phyloP scores from a whole-genome alignment of 2,797 vertebrate species.

The Esox lucius region DNA sequence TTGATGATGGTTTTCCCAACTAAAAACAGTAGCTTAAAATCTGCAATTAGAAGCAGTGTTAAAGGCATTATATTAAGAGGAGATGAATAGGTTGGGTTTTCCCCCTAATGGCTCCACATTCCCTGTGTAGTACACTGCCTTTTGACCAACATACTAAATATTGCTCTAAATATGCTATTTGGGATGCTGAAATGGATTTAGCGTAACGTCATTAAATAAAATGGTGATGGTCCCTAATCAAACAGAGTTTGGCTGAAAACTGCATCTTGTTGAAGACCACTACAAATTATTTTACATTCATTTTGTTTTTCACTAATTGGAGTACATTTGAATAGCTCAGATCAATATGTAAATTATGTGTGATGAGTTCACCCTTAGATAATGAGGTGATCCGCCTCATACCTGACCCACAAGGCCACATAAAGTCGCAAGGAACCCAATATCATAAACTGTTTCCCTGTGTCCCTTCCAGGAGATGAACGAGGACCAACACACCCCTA shows the following conservation, averaged over 20 bases:
- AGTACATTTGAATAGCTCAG: neutral
- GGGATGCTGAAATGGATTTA: conserved; percentile 54
- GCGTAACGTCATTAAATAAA: neutral
- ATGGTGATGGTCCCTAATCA: neutral
- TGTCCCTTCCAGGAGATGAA: conserved; percentile 88
- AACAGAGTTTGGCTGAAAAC: no score
- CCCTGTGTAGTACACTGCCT: neutral
- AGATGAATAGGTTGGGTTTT: neutral
- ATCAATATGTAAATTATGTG: neutral
- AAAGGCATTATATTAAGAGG: conserved; percentile 24
- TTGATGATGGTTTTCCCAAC: conserved; percentile 58
- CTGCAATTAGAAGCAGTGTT: conserved; percentile 44
- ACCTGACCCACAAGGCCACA: neutral
- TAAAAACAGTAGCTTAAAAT: conserved; percentile 44
- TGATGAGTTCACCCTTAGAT: neutral
- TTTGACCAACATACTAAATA: neutral
- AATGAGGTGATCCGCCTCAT: neutral
- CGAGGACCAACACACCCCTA: conserved; percentile 98
- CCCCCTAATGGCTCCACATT: neutral
- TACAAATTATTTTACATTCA: neutral
- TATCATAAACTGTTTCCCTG: neutral
- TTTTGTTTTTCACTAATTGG: neutral
- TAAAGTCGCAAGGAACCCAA: neutral
- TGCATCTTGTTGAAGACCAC: no score
- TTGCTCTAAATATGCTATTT: conserved; percentile 34